Conservation (phyloP, 2,888 invertebrate genomes). For the Cryptocephalus primarius region DNA sequence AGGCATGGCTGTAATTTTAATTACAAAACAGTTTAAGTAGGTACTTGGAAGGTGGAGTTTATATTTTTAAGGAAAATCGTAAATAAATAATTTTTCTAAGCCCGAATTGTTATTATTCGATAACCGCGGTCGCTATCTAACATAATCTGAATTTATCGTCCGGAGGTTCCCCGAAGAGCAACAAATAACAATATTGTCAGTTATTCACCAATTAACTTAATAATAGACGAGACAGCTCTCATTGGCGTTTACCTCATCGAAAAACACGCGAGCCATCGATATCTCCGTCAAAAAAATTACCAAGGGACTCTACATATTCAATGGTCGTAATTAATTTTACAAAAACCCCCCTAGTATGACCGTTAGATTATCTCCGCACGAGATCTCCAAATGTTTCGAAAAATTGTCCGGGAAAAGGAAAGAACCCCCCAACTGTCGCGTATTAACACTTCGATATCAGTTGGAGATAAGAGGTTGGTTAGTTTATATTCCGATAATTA, state of each 20-base stretch:
- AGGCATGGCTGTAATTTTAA: too few species aligned
- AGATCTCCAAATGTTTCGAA: conserved; percentile 28
- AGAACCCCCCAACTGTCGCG: conserved; percentile 21
- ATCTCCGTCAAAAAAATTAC: conserved; percentile 14
- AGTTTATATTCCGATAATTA: conserved; percentile 26
- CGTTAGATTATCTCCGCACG: conserved; percentile 30
- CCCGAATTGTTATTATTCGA: too few species aligned
- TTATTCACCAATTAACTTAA: background rate
- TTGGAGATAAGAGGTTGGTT: conserved; percentile 17
- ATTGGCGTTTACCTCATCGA: background rate
- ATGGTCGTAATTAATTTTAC: conserved; percentile 22
- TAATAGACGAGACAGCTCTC: background rate
- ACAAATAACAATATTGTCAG: background rate
- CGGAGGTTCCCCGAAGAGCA: too few species aligned
- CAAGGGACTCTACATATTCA: conserved; percentile 17
- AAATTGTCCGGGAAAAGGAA: conserved; percentile 20
- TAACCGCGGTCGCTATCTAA: too few species aligned
- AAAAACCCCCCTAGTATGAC: conserved; percentile 18
- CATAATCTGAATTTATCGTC: too few species aligned
- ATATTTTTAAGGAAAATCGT: too few species aligned
- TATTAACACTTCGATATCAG: conserved; percentile 27
- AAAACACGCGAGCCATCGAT: conserved; percentile 6
- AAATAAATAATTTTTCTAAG: too few species aligned
- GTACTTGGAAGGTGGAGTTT: too few species aligned
- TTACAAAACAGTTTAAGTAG: too few species aligned